Conservation (phyloP, 2,113 vertebrate species). For the Lepidothrix coronata region DNA sequence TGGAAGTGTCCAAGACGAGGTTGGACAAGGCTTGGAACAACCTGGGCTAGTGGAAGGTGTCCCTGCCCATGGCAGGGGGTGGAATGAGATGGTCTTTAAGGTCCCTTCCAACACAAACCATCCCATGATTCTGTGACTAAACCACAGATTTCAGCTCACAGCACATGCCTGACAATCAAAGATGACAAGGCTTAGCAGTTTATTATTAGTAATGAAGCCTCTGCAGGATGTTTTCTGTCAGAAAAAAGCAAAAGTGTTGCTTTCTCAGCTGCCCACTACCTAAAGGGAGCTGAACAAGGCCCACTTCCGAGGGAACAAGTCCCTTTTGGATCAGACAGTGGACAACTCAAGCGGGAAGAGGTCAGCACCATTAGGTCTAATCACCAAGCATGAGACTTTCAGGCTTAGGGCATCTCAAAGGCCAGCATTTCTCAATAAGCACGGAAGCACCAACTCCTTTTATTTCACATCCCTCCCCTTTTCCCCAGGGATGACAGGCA, state of each 20-base stretch:
- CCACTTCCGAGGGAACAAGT: neutral
- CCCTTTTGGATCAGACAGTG: neutral
- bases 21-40: neutral
- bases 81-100: neutral
- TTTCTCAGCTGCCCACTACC: neutral
- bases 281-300: neutral
- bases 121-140: neutral
- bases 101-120: neutral
- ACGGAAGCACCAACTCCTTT: neutral
- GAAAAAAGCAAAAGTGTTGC: neutral
- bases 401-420: neutral
- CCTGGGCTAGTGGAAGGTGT: neutral
- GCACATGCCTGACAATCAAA: neutral
- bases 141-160: neutral
- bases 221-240: neutral
- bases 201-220: neutral
- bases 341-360: neutral
- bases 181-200: neutral
- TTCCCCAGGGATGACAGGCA: neutral
- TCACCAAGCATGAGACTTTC: neutral
- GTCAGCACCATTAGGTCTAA: neutral
- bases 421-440: neutral
- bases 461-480: neutral
- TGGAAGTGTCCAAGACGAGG: neutral
- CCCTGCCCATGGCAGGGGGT: neutral